Base-by-base conservation (phyloP, 2,888 invertebrate species). In the Drosophila flavopinicola region DNA sequence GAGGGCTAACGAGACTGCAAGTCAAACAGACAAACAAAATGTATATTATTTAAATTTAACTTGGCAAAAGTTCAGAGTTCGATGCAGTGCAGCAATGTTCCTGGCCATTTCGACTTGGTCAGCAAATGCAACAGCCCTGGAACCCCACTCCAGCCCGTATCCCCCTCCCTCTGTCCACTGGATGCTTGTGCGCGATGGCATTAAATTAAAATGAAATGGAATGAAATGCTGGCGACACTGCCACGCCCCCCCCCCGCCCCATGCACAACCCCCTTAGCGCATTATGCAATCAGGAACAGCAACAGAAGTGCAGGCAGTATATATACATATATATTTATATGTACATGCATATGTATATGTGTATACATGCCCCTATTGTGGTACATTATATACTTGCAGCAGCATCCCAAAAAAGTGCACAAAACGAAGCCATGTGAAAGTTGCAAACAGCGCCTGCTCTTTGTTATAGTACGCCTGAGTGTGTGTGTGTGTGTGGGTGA, bases 31-130 rank as follows among this genome's bases (percentile, higher is more conserved):
- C 39, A 74, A 29, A 68, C 54, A 66, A 79, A 79, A 84, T 84
- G 73, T 80, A 76, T 87, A 76, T 87, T 80, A 80, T 87, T 80
- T 64, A 80, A 84, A 84, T 83, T 64, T 51, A 65, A 52, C 42
- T 66, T 42, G 20, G 41, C 39, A 10, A 73, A 80, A 73, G 78
- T 73, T 73, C 69, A 65, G 44, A 77, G 65, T 68, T 80, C 63
- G 54, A 51, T 64, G 78, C 57, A 47, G 41, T 60, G 69, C 60
- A 60, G 45, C 64, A 44, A 6, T 27, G 44, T n/a, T 11, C 15
- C 27, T 29, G 54, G 13, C 24, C 27, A 33, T 24, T 17, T 32
- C 11, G 60, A 39, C 73, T 64, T 64, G 61, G 61, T 61, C 61
- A 61, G 15, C 29, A 35, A 35, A 35, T 25, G 27, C 42, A 39